Evolutionary conservation across 1,140 invertebrate genomes (phyloP), one percentile per base, ranked within the genome.

Genomic region (Matsumurasca onukii): DNA sequence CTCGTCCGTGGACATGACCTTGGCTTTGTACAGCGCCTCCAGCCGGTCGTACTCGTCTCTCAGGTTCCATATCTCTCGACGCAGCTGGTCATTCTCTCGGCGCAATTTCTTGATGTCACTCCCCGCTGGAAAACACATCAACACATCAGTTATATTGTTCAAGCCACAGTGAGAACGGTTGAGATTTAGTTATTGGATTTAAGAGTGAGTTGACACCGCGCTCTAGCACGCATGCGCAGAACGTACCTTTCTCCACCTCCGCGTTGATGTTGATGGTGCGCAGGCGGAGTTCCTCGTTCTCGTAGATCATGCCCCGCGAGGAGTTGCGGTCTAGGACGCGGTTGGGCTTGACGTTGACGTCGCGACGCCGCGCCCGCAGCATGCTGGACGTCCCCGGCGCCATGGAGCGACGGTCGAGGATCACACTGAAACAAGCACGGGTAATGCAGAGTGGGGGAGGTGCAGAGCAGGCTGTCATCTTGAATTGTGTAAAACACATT

Each of bases 181-280:
- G n/a, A n/a, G n/a, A n/a, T n/a, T n/a, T n/a, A n/a, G n/a, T n/a
- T n/a, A n/a, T n/a, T n/a, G n/a, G n/a, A n/a, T n/a, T n/a, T n/a
- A n/a, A n/a, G n/a, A n/a, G n/a, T n/a, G n/a, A n/a, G n/a, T n/a
- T n/a, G n/a, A n/a, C n/a, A n/a, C n/a, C n/a, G n/a, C n/a, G 39
- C 39, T 45, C 39, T n/a, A 45, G 39, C 39, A n/a, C n/a, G n/a
- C n/a, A n/a, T n/a, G n/a, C n/a, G n/a, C n/a, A n/a, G n/a, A 27
- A 24, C 34, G 82, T 81, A 92, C 91, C 90, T 87, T 90, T 86
- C 80, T 95, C 93, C 29, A 95, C 91, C 82, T 95, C 93, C n/a
- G 92, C 92, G 80, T 94, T 94, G 75, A 95, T 95, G 75, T 94
- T 91, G 76, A 95, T 94, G 25, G 92, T 95, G 70, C 92, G 86